A percentile compares a stretch with the other conserved stretches of the same genome.
Evolutionary conservation across 2,888 invertebrate genomes (phyloP).

Genomic region (Cloeon dipterum): DNA sequence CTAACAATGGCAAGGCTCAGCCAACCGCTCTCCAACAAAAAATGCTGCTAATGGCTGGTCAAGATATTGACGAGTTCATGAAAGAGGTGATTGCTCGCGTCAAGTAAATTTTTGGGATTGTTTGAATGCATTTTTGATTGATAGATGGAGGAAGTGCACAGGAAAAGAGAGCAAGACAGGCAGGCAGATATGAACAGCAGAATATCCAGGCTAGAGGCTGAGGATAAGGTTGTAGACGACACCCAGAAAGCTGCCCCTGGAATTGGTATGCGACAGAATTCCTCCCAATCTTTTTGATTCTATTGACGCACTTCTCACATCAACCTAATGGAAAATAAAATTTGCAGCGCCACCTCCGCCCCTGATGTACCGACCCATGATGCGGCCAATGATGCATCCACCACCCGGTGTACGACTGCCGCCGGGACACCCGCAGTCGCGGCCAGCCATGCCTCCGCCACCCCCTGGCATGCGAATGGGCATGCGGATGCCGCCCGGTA

Average conservation of each 20-base stretch:
- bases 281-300: background rate
- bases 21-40: constrained; percentile 63
- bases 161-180: constrained; percentile 44
- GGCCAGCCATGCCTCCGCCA: constrained; percentile 26
- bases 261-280: too few relatives aligned
- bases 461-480: constrained; percentile 26
- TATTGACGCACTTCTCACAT: background rate
- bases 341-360: background rate
- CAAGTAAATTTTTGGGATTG: too few relatives aligned
- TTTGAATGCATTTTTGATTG: too few relatives aligned
- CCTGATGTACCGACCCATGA: constrained; percentile 5
- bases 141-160: constrained; percentile 66
- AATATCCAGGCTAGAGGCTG: constrained; percentile 16
- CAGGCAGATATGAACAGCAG: constrained; percentile 34
- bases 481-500: constrained; percentile 27
- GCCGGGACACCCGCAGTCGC: constrained; percentile 15
- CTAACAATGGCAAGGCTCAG: constrained; percentile 18
- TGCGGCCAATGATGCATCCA: constrained; percentile 6
- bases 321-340: background rate
- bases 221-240: constrained; percentile 16
- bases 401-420: constrained; percentile 15
- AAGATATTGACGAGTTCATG: constrained; percentile 82
- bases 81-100: constrained; percentile 31
- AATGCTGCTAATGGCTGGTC: constrained; percentile 72
- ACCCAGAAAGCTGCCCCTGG: constrained; percentile 11